Evolutionary conservation across 2,113 vertebrate species (phyloP).

Genomic region (Aramus guarauna): DNA sequence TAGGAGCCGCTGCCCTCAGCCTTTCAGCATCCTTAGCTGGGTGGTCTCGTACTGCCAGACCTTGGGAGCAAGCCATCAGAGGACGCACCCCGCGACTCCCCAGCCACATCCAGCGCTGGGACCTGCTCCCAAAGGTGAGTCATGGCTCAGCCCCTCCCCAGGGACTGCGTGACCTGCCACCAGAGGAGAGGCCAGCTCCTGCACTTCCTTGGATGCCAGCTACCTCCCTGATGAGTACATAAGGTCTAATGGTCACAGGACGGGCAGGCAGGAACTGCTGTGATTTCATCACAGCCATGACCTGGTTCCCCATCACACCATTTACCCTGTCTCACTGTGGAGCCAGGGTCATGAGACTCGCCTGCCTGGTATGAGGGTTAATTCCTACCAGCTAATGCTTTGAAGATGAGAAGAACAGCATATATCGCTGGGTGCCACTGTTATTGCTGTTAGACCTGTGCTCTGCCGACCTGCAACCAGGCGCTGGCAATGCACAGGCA

Average conservation of each 20-base stretch:
- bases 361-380: not conserved
- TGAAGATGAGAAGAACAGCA: not conserved
- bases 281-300: not conserved
- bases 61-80: accelerated
- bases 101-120: not conserved
- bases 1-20: not conserved
- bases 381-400: not conserved
- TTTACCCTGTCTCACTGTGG: not conserved
- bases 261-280: not conserved
- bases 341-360: not conserved
- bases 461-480: not conserved
- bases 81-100: not conserved
- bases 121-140: not conserved
- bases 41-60: not conserved
- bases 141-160: not conserved
- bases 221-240: conserved; percentile 9
- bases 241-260: conserved; percentile 11
- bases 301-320: conserved; percentile 19
- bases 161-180: not conserved
- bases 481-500: not conserved
- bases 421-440: accelerated
- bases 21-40: not conserved
- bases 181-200: not conserved
- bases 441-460: not conserved
- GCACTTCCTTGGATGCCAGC: not conserved